Evolutionary conservation across 2,113 vertebrate species (phyloP), one percentile per base, ranked within the genome.

Genomic region (Alligator mississippiensis): DNA sequence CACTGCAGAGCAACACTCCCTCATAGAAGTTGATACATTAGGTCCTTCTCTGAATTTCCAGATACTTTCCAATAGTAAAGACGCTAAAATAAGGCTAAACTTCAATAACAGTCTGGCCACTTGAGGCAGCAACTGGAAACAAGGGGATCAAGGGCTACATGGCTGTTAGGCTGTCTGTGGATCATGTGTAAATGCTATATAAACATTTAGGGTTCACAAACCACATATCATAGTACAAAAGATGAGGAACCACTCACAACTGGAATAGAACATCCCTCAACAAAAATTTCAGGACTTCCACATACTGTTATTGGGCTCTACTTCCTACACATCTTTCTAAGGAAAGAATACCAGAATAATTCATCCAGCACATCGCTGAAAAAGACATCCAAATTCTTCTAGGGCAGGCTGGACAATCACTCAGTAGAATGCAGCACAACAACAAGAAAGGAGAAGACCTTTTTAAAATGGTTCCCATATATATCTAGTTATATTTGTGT

Each of bases 1-100:
- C 47, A 78, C 22, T 60, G 5, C 15, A 63, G 5, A 68, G 13
- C 21, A 75, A 57, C 34, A 34, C 6, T 6, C 80, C 3, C 4
- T 2, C 7, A 47, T 60, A 78, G 28, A 88, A 25, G 11, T 62
- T 60, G 17, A 16, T 0, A 0, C 1, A 2, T 27, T 84, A 5
- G 9, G 79, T 1, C 68, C 18, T 2, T 59, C 64, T 47, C 63
- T 7, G 47, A 47, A 9, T 47, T 47, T 47, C 47, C 47, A 47
- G 47, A 47, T 47, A 9, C 47, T 34, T 34, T 34, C 34, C 34
- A 34, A 34, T 34, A 34, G 34, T 34, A 34, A 34, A 34, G 34
- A 34, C 4, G 34, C 34, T 4, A 34, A 34, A 34, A 34, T 34
- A 34, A 34, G 34, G 34, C 34, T 34, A 34, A 34, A 34, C 34